A percentile compares a stretch with the other conserved stretches of the same genome.
These are phyloP conservation scores for Wasmannia auropunctata DNA, from an alignment of 1,140 invertebrate species.

Conservation along the genomic window DNA sequence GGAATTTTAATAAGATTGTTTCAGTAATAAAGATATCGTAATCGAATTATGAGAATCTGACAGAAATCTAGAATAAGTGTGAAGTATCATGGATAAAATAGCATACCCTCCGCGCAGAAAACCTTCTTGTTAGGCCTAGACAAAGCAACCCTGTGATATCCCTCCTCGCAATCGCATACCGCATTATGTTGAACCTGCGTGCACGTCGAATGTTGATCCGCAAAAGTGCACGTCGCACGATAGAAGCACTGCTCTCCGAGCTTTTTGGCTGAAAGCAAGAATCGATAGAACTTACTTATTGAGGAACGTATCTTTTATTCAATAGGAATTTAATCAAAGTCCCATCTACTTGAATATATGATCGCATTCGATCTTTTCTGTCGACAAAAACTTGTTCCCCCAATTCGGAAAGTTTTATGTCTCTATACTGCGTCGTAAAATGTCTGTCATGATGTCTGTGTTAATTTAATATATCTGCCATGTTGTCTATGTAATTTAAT, in stretches of 20 bases:
- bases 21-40: background rate
- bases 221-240: conserved; percentile 90
- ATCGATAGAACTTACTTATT: conserved; percentile 21
- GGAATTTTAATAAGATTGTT: too few relatives aligned
- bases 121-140: conserved; percentile 90
- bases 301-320: conserved; percentile 40
- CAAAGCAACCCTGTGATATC: conserved; percentile 91
- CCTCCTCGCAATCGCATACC: conserved; percentile 92
- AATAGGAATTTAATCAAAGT: conserved; percentile 19
- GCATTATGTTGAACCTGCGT: conserved; percentile 94
- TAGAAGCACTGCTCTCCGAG: conserved; percentile 95
- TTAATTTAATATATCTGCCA: background rate
- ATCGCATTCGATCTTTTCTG: background rate
- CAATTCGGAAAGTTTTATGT: background rate
- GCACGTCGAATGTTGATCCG: conserved; percentile 92
- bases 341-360: background rate
- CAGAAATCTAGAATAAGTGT: background rate
- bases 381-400: background rate
- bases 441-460: background rate
- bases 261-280: conserved; percentile 88
- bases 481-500: background rate
- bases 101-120: conserved; percentile 93
- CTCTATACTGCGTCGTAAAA: background rate
- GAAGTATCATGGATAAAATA: background rate
- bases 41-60: background rate